Evolutionary conservation across 2,888 invertebrate species (phyloP).

Genomic region (Sarcophaga rosellei): DNA sequence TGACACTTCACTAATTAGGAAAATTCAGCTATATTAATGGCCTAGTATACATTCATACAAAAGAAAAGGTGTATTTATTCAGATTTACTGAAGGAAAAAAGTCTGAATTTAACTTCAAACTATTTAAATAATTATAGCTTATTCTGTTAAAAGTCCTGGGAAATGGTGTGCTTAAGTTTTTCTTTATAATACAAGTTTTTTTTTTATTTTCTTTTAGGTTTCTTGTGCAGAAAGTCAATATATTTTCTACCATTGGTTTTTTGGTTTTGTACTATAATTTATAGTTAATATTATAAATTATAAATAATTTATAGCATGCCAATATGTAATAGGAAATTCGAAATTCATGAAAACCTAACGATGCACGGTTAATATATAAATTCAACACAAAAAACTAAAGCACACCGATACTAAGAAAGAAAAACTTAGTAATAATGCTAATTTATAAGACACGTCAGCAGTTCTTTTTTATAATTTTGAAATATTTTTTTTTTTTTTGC

Average conservation of each 20-base stretch:
- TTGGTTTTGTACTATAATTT: constrained; percentile 20
- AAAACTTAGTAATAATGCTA: constrained; percentile 54
- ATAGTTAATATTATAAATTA: constrained; percentile 52
- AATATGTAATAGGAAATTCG: constrained; percentile 39
- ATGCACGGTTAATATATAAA: constrained; percentile 26
- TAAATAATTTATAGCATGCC: constrained; percentile 56
- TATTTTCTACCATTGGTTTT: constrained; percentile 12
- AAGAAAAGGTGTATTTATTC: too few relatives aligned
- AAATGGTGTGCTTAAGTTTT: too few relatives aligned
- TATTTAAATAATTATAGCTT: too few relatives aligned
- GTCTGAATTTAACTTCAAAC: too few relatives aligned
- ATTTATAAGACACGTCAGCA: constrained; percentile 67
- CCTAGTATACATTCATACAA: too few relatives aligned
- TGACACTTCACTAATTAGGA: too few relatives aligned
- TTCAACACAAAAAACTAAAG: background rate
- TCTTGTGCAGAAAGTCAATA: background rate
- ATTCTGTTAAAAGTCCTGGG: too few relatives aligned
- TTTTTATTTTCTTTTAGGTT: background rate
- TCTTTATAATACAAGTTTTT: too few relatives aligned
- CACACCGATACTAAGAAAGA: background rate
- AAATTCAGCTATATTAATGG: too few relatives aligned
- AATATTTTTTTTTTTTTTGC: constrained; percentile 21
- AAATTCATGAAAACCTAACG: constrained; percentile 43
- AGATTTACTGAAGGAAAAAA: too few relatives aligned
- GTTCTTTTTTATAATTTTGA: constrained; percentile 41